These are phyloP conservation scores for Alloscopus bannaensis DNA, from an alignment of 2,888 invertebrate genomes.

Conservation along the genomic window DNA sequence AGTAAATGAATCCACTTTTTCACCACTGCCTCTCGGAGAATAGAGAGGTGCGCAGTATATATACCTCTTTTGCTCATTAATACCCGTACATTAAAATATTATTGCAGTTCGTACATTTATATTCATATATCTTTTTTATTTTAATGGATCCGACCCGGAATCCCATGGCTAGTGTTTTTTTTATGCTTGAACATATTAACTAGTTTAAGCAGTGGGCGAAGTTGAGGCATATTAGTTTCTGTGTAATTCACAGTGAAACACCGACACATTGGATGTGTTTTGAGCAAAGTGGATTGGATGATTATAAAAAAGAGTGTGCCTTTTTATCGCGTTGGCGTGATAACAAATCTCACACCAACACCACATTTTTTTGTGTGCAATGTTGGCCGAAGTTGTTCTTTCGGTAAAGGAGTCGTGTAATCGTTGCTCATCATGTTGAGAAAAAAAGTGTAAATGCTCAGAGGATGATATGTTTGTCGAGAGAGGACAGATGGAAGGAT, in stretches of 20 bases:
- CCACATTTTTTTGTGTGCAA: too few species aligned
- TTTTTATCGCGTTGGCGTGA: conserved; percentile 49
- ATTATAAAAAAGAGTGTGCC: conserved; percentile 14
- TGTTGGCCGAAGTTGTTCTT: conserved; percentile 1
- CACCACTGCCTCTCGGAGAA: too few species aligned
- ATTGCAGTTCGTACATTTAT: conserved; percentile 31
- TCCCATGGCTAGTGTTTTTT: conserved; percentile 12
- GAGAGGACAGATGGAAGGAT: conserved; percentile 15
- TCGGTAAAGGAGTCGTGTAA: conserved; percentile 21
- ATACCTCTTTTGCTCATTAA: conserved; percentile 47
- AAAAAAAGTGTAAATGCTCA: conserved; percentile 18
- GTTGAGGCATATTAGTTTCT: conserved; percentile 37
- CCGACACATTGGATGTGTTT: conserved; percentile 17
- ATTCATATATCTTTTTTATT: conserved; percentile 13
- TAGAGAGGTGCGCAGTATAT: too few species aligned
- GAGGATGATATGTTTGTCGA: conserved; percentile 27
- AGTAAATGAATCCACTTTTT: conserved; percentile 59
- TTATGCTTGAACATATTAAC: conserved; percentile 1
- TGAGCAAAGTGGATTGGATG: conserved; percentile 8
- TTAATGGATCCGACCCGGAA: conserved; percentile 43
- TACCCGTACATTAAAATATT: conserved; percentile 40
- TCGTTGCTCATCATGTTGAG: background rate
- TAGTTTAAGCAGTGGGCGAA: background rate
- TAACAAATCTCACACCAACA: conserved; percentile 27
- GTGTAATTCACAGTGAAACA: conserved; percentile 2